Evolutionary conservation across 2,113 vertebrate species (phyloP), one percentile per base, ranked within the genome.

Genomic region (Acinonyx jubatus): DNA sequence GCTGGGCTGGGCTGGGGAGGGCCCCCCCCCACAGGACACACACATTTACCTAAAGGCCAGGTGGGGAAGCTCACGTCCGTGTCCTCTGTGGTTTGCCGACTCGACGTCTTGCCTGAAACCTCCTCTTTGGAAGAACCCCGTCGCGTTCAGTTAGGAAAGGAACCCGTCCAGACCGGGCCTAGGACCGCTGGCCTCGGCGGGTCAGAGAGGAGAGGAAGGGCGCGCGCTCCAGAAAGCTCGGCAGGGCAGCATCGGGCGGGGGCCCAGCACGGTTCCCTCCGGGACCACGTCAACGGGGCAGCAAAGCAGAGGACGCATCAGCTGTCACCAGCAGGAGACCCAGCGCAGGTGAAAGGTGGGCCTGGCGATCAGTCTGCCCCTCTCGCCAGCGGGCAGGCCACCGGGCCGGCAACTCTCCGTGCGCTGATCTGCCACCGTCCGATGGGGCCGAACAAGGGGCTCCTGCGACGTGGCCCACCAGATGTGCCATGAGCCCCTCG

Each of bases 201-300:
- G 8, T 25, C 4, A 3, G 18, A 19, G n/a, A 41, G 25, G 52
- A 8, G n/a, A 45, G 31, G 52, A 8, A 15, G 3, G 21, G 4
- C 0, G 0, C 4, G 14, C 36, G 18, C 19, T 10, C 45, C 27
- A 38, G 83, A 45, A 91, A n/a, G 25, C n/a, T 29, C 8, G 1
- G 11, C 0, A 7, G 1, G 4, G 29, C 8, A 50, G 29, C 9
- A 25, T 16, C 8, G 0, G 36, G 3, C 2, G 9, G 23, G 57
- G 68, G 25, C 33, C 10, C 10, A 1, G 65, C 65, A n/a, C 1
- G 2, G 36, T 25, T 13, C 5, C 1, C 1, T 6, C 21, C 1
- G 71, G 38, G 71, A 23, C 12, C 12, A 25, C 25, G 23, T 38
- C 38, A 16, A 2, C 25, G 9, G 41, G 41, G 41, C 25, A 16